Base-by-base conservation (phyloP, 2,888 invertebrate species). In the Biston betularia region DNA sequence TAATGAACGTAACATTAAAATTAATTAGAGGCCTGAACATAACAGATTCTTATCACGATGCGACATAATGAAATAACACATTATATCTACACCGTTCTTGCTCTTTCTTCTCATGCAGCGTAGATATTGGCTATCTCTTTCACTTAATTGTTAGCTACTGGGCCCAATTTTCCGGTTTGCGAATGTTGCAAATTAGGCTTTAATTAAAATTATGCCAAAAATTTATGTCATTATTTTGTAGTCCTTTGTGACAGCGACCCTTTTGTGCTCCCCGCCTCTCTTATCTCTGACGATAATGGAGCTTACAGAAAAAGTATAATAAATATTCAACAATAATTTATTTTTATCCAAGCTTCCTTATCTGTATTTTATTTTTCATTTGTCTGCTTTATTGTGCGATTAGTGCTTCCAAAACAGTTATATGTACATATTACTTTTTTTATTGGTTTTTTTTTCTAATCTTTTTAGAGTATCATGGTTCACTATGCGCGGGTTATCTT, bases 121-220 rank as follows among this genome's bases (percentile, higher is more conserved):
- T 34, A 33, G 62, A 72, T 73, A 80, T 76, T 68, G 63, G 59
- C 69, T 69, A 70, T 77, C 71, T 80, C 72, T 71, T 80, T 75
- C 50, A 65, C 66, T 65, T 68, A 80, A 82, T 79, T 76, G 75
- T 77, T 71, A 76, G 76, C 75, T 70, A 77, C 76, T 80, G 83
- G 79, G 79, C 74, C 73, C 80, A 84, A 87, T 86, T 85, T 87
- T 83, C 85, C 79, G 78, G 84, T 83, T 82, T 78, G 79, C 73
- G 75, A 87, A 83, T 85, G 86, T 87, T 81, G 75, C 86, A 86
- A 90, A 90, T 89, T 89, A 88, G 87, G 81, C 81, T 87, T 87
- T 90, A 90, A 90, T 90, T 90, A 91, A 90, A 89, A 88, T 89
- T 84, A 86, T 84, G 82, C 76, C 86, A 83, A 85, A 90, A 89